These are phyloP conservation scores for Sarcophilus harrisii DNA, from an alignment of 2,797 vertebrate species.

Conservation along the genomic window DNA sequence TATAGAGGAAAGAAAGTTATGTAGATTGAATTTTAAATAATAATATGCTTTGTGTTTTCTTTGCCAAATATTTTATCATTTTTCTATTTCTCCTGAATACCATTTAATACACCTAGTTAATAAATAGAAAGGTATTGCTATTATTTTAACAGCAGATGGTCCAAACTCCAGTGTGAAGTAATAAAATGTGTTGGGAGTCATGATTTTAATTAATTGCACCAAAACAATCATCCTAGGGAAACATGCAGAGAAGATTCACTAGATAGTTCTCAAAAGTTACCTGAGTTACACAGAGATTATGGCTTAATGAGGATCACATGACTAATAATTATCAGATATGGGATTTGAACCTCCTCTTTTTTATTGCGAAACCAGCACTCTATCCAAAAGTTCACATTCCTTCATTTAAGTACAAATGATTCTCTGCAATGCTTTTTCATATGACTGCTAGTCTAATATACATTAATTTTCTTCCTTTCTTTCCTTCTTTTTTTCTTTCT, in stretches of 20 bases:
- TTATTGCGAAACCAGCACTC: not conserved
- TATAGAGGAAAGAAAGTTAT: conserved; percentile 11
- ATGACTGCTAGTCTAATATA: not conserved
- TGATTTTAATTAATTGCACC: not conserved
- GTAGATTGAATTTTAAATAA: not conserved
- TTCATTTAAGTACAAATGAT: not conserved
- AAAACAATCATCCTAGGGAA: not conserved
- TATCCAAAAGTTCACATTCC: not conserved
- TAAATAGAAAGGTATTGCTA: not conserved
- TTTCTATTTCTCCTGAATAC: not conserved
- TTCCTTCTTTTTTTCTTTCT: not conserved
- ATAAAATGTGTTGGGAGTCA: not conserved
- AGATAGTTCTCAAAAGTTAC: not conserved
- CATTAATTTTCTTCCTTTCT: not conserved
- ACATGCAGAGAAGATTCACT: not conserved
- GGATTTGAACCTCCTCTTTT: not conserved
- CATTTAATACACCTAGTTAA: not conserved
- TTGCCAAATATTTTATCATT: not conserved
- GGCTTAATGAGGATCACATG: not conserved
- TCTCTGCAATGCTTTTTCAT: not conserved
- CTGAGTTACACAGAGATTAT: not conserved
- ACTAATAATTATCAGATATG: not conserved
- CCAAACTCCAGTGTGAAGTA: not conserved
- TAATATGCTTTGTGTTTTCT: not conserved
- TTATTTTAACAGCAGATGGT: not conserved